Conservation (phyloP, 1,140 invertebrate species). For the Teleopsis dalmanni region DNA sequence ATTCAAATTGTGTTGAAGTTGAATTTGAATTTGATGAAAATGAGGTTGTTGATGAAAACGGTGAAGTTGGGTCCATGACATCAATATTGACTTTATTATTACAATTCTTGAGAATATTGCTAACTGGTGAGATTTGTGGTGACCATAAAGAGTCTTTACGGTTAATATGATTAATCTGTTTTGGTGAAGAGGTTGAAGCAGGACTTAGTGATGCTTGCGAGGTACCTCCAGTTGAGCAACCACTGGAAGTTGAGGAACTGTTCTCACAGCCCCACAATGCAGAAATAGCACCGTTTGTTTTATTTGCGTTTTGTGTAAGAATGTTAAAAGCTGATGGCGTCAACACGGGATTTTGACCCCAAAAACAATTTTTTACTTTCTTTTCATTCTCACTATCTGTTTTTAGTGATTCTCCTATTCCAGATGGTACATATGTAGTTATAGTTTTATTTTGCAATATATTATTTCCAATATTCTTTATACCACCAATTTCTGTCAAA, state of each 20-base stretch:
- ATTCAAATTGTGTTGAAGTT: too few species aligned
- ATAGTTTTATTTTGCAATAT: too few species aligned
- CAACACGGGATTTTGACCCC: too few species aligned
- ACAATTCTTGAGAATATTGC: slow-evolving; percentile 26
- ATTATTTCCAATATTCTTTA: too few species aligned
- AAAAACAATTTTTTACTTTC: too few species aligned
- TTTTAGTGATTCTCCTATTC: too few species aligned
- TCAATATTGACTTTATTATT: background rate
- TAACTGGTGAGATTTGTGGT: slow-evolving; percentile 31
- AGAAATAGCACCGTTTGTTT: slow-evolving; percentile 28
- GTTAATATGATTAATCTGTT: slow-evolving; percentile 21
- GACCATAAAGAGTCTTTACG: slow-evolving; percentile 40
- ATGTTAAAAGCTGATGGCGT: too few species aligned
- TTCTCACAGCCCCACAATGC: slow-evolving; percentile 35
- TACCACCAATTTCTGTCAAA: too few species aligned
- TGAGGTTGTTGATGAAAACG: slow-evolving; percentile 20
- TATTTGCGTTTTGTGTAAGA: too few species aligned
- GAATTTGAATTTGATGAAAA: slow-evolving; percentile 22
- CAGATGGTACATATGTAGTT: too few species aligned
- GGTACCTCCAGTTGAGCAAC: slow-evolving; percentile 35
- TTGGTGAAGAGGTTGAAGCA: slow-evolving; percentile 20
- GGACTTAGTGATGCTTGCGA: slow-evolving; percentile 40
- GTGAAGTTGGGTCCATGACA: slow-evolving; percentile 23
- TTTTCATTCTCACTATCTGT: too few species aligned
- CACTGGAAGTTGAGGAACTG: slow-evolving; percentile 27